Evolutionary conservation across 2,797 vertebrate species (phyloP).

Genomic region (Microctenopoma steveboyesi): DNA sequence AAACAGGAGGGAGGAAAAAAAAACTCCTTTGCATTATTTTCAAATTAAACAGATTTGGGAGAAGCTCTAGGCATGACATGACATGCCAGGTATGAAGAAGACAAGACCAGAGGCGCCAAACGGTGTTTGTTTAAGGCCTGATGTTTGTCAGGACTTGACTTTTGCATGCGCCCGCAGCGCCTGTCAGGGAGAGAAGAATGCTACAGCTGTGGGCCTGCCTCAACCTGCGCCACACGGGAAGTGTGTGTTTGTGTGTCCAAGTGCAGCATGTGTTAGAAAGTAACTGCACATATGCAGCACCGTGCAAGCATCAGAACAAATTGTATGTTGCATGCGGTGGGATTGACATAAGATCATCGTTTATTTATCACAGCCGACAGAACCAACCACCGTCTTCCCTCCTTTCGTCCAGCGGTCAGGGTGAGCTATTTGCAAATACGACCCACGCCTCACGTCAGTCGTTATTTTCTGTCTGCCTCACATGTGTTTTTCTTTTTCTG

Average conservation of each 20-base stretch:
- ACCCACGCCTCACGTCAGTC: constrained; percentile 6
- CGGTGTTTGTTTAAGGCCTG: constrained; percentile 89
- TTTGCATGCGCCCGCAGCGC: constrained; percentile 91
- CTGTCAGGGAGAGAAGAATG: constrained; percentile 87
- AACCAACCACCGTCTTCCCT: background rate
- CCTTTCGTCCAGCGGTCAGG: background rate
- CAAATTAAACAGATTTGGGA: constrained; percentile 87
- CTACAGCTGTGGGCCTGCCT: constrained; percentile 92
- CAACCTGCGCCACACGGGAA: constrained; percentile 78
- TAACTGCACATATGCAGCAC: constrained; percentile 47
- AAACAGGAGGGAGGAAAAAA: constrained; percentile 34
- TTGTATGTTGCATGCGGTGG: constrained; percentile 28
- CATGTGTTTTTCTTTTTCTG: constrained; percentile 38
- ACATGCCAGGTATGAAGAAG: constrained; percentile 96
- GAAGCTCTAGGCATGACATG: constrained; percentile 90
- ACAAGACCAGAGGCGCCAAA: constrained; percentile 99
- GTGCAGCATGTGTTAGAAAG: constrained; percentile 60
- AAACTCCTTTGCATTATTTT: constrained; percentile 71
- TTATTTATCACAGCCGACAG: background rate
- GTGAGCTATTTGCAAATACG: background rate
- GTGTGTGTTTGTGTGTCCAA: constrained; percentile 57
- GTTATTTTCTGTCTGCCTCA: constrained; percentile 12
- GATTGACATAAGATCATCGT: constrained; percentile 21
- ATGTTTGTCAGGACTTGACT: constrained; percentile 94
- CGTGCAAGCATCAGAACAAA: constrained; percentile 41